Evolutionary conservation across 2,113 vertebrate species (phyloP).

Genomic region (Barnardius zonarius): DNA sequence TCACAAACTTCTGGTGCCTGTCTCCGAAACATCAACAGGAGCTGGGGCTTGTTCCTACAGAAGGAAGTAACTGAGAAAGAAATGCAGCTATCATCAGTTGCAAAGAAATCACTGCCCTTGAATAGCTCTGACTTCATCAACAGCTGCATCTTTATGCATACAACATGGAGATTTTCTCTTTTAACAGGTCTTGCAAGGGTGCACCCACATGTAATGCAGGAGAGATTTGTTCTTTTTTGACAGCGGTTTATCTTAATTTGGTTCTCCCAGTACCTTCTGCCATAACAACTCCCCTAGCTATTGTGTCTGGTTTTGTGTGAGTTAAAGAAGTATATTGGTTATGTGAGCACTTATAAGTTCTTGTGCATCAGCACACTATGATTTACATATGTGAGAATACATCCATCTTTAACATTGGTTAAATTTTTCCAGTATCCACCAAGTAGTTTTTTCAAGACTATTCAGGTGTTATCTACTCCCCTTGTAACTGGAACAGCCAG

Average conservation of each 20-base stretch:
- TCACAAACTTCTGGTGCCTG: background rate
- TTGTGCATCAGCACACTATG: fast-evolving
- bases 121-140: background rate
- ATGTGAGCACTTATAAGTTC: background rate
- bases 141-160: background rate
- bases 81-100: background rate
- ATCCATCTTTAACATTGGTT: background rate
- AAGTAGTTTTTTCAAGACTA: background rate
- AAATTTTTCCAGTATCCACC: background rate
- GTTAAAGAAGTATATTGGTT: background rate
- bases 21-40: background rate
- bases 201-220: background rate
- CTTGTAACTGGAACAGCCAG: background rate
- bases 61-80: background rate
- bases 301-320: background rate
- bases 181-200: background rate
- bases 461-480: background rate
- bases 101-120: background rate
- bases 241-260: background rate
- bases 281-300: background rate
- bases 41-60: background rate
- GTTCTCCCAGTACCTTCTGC: background rate
- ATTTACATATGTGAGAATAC: background rate
- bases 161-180: background rate
- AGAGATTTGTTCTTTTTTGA: background rate